These are phyloP conservation scores for Agonopterix arenella DNA, from an alignment of 2,888 invertebrate genomes.

Conservation along the genomic window DNA sequence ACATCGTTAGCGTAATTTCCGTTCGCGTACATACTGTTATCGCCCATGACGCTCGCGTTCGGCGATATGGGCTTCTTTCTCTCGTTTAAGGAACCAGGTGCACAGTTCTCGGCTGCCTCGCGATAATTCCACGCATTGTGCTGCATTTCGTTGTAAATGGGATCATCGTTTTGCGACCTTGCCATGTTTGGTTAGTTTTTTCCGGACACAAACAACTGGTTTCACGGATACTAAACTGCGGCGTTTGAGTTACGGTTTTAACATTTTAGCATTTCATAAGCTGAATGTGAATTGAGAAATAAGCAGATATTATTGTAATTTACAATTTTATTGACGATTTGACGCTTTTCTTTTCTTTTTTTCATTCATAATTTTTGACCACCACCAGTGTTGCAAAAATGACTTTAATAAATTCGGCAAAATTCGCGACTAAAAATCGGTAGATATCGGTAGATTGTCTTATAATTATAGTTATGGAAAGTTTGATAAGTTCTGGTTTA, in stretches of 20 bases:
- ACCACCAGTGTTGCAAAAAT: neutral
- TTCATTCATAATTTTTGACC: neutral
- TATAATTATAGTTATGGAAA: no score
- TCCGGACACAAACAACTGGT: slow-evolving; percentile 30
- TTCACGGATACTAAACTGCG: slow-evolving; percentile 20
- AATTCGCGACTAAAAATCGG: no score
- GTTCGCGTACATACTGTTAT: slow-evolving; percentile 53
- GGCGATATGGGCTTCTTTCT: slow-evolving; percentile 44
- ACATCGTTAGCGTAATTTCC: slow-evolving; percentile 53
- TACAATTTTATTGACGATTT: slow-evolving; percentile 54
- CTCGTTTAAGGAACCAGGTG: slow-evolving; percentile 51
- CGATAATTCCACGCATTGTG: slow-evolving; percentile 68
- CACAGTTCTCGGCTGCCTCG: slow-evolving; percentile 54
- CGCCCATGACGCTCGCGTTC: slow-evolving; percentile 40
- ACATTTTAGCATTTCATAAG: slow-evolving; percentile 43
- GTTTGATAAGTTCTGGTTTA: no score
- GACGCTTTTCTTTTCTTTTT: slow-evolving; percentile 13
- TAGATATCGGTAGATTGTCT: no score
- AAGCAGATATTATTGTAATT: slow-evolving; percentile 49
- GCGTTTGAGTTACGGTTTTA: slow-evolving; percentile 47
- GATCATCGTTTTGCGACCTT: slow-evolving; percentile 72
- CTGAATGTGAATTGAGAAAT: slow-evolving; percentile 24
- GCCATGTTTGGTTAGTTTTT: slow-evolving; percentile 64
- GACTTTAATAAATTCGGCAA: no score
- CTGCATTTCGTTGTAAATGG: slow-evolving; percentile 61